These are phyloP conservation scores for Mus musculus DNA, from an alignment of 2,113 vertebrate species.

Conservation along the genomic window GRCm39 chr9:39342001-39342500, in stretches of 20 bases:
- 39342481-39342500: neutral
- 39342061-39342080: neutral
- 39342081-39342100: neutral
- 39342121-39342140: neutral
- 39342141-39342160: neutral
- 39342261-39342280: neutral
- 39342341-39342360: neutral
- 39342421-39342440: neutral
- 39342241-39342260: neutral
- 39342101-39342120: neutral
- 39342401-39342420: fast-evolving
- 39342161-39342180: neutral
- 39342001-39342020: neutral
- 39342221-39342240: no score
- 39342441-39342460: no score
- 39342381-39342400: neutral
- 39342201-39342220: neutral
- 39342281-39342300: neutral
- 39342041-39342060: neutral
- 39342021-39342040: neutral
- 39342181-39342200: neutral
- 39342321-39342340: neutral
- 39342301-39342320: neutral
- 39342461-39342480: neutral
- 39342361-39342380: slow-evolving; percentile 28